Base-by-base conservation (phyloP, 2,113 vertebrate species). In the Amblyornis subalaris region DNA sequence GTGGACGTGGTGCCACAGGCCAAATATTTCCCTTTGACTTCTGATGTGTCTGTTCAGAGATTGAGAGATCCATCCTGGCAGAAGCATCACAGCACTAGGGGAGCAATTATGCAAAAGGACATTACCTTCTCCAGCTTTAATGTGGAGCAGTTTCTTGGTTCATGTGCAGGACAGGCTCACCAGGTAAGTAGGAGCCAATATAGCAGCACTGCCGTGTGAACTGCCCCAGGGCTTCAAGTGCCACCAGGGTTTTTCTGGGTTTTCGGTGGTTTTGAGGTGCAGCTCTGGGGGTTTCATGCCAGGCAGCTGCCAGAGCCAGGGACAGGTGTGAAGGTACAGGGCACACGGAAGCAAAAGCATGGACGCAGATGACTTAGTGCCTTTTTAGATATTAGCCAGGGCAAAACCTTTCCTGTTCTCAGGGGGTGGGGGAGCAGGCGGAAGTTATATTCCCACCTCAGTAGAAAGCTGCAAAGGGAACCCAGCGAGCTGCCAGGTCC, bases 51-150 rank as follows among this genome's bases (percentile, higher is more conserved):
- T 50, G 31, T 35, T 54, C 44, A 45, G 67, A 47, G 33, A 15
- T 12, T 11, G 18, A 31, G 14, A 20, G 19, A 21, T 61, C 51
- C 62, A 8, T 33, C 14, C 24, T 0, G 0, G 35, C 24, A 8
- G 45, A 15, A 75, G 4, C 50, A 42, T 60, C 26, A 0, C 22
- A 28, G 40, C 2, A 2, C 38, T 28, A 40, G 29, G 33, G 11
- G 14, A 74, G 45, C 53, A 38, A 1, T 21, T 16, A 9, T 53
- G 20, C n/a, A 40, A 22, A 83, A 53, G 10, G 16, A 31, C 12
- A 3, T 53, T 57, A 42, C 36, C 28, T 57, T 66, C 54, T 57
- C 35, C 6, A 1, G 33, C 21, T 58, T 73, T 35, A 35, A 54
- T 0, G 3, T 80, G 54, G 53, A 72, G 38, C 14, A 12, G 33